These are phyloP conservation scores for Cremastobaeus sp. DNA, from an alignment of 2,888 invertebrate genomes.

Conservation along the genomic window DNA sequence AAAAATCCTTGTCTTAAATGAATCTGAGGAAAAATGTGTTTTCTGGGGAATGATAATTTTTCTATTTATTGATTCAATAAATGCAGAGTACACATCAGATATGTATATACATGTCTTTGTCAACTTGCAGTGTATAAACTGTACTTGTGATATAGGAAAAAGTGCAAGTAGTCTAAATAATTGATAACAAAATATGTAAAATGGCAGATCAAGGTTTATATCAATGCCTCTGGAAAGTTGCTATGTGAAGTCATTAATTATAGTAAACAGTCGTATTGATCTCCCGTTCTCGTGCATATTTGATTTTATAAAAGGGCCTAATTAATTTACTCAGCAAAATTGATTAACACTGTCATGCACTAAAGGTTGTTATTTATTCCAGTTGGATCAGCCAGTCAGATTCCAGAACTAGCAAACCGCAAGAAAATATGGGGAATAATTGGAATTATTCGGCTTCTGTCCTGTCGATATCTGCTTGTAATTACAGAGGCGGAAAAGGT, in stretches of 20 bases:
- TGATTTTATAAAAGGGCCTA: not conserved
- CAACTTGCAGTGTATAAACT: constrained; percentile 17
- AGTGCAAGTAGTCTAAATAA: constrained; percentile 25
- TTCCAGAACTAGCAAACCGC: constrained; percentile 82
- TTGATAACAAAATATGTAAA: constrained; percentile 27
- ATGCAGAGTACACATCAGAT: too few species aligned
- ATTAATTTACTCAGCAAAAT: not conserved
- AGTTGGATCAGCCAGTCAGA: constrained; percentile 80
- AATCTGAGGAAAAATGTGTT: too few species aligned
- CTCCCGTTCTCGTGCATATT: not conserved
- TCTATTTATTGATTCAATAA: constrained; percentile 38
- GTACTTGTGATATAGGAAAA: not conserved
- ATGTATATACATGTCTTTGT: constrained; percentile 4
- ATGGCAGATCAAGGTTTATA: constrained; percentile 42
- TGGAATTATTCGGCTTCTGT: constrained; percentile 90
- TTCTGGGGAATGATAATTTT: constrained; percentile 11
- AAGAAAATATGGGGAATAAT: constrained; percentile 91
- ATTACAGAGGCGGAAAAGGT: constrained; percentile 90
- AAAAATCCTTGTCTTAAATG: not conserved
- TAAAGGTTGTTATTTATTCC: constrained; percentile 36
- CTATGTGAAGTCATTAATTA: not conserved
- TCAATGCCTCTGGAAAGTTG: constrained; percentile 20
- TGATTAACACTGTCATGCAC: not conserved
- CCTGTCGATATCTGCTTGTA: constrained; percentile 92
- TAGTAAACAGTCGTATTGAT: not conserved